Conservation (phyloP, 2,113 vertebrate genomes). For the Microcebus murinus region DNA sequence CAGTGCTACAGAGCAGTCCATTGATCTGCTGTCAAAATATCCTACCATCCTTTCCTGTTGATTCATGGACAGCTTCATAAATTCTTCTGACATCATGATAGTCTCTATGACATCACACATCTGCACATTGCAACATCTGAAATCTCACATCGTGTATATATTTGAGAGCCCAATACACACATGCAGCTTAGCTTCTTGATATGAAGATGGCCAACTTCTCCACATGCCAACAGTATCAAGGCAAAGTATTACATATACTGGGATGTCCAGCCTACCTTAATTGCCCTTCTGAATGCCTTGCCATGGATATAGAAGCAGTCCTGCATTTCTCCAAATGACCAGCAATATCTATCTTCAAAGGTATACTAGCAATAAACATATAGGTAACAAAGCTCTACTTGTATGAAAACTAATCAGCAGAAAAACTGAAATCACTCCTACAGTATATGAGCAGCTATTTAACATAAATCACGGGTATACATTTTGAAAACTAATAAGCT, state of each 20-base stretch:
- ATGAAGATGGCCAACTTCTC: accelerated
- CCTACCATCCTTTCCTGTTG: background rate
- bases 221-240: accelerated
- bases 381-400: background rate
- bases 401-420: background rate
- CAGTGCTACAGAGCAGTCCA: background rate
- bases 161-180: background rate
- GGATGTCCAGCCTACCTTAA: background rate
- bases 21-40: background rate
- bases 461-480: background rate
- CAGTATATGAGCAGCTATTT: background rate
- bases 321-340: background rate
- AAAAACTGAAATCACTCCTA: background rate
- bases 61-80: background rate
- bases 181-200: background rate
- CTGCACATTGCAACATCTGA: background rate
- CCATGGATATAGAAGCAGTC: background rate
- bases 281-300: background rate
- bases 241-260: accelerated
- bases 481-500: background rate
- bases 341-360: background rate
- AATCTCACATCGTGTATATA: background rate
- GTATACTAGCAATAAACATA: background rate
- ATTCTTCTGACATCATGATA: background rate
- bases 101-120: no score